Conservation (phyloP, 2,797 vertebrate genomes). For the Psittacula echo region DNA sequence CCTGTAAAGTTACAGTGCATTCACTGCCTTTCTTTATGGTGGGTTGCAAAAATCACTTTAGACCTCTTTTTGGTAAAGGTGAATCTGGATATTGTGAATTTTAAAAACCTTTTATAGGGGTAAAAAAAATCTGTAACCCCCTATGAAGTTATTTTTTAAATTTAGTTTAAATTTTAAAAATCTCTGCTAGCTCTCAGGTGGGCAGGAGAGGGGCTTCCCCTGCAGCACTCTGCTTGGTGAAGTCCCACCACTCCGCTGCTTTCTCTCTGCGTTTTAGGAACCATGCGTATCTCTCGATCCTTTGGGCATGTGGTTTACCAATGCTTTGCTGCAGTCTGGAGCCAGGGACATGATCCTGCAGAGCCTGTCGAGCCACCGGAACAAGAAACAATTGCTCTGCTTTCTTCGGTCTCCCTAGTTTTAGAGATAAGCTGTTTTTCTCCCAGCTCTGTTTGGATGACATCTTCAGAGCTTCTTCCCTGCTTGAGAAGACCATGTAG, state of each 20-base stretch:
- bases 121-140: background rate
- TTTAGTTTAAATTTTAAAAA: background rate
- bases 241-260: background rate
- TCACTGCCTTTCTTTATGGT: background rate
- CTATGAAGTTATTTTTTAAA: background rate
- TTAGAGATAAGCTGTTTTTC: background rate
- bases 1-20: background rate
- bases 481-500: background rate
- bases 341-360: accelerated
- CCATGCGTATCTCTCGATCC: background rate
- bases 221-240: background rate
- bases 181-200: background rate
- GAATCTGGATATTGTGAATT: background rate
- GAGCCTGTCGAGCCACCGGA: background rate
- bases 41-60: background rate
- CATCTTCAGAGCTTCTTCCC: background rate
- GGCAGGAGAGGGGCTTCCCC: background rate
- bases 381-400: background rate
- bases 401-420: background rate
- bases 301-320: background rate
- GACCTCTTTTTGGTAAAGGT: background rate
- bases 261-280: background rate
- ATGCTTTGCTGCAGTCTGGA: background rate
- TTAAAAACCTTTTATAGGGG: background rate
- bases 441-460: background rate